Evolutionary conservation across 2,888 invertebrate species (phyloP).

Genomic region (Drosophila phalerata): DNA sequence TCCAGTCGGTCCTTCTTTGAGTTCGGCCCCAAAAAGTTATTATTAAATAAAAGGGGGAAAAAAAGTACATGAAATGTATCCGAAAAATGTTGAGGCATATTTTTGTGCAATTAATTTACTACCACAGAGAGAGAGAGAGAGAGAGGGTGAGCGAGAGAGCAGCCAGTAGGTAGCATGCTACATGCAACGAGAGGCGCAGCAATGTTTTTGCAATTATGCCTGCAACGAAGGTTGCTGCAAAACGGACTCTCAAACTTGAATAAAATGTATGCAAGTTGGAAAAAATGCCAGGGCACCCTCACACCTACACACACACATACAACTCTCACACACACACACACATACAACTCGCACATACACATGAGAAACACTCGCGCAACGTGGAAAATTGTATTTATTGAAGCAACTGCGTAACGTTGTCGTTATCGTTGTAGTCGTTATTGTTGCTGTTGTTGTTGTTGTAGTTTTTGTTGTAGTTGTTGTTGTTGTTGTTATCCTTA

Average conservation of each 20-base stretch:
- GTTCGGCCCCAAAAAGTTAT: constrained; percentile 40
- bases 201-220: constrained; percentile 61
- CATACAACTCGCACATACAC: constrained; percentile 10
- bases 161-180: not conserved
- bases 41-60: constrained; percentile 44
- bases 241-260: constrained; percentile 14
- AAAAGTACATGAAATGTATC: constrained; percentile 37
- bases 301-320: constrained; percentile 9
- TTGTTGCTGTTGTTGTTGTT: constrained; percentile 2
- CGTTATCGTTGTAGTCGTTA: not conserved
- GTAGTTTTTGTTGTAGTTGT: constrained; percentile 6
- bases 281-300: constrained; percentile 2
- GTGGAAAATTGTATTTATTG: constrained; percentile 45
- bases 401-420: constrained; percentile 11
- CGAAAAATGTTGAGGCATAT: constrained; percentile 60
- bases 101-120: constrained; percentile 71
- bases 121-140: not conserved
- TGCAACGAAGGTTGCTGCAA: constrained; percentile 33
- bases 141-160: not conserved
- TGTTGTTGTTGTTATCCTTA: constrained; percentile 7
- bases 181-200: constrained; percentile 8
- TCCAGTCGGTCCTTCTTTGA: not conserved
- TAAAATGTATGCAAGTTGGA: constrained; percentile 31
- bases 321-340: constrained; percentile 9
- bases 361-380: not conserved